Conservation (phyloP, 1,140 invertebrate species). For the Drosophila littoralis region DNA sequence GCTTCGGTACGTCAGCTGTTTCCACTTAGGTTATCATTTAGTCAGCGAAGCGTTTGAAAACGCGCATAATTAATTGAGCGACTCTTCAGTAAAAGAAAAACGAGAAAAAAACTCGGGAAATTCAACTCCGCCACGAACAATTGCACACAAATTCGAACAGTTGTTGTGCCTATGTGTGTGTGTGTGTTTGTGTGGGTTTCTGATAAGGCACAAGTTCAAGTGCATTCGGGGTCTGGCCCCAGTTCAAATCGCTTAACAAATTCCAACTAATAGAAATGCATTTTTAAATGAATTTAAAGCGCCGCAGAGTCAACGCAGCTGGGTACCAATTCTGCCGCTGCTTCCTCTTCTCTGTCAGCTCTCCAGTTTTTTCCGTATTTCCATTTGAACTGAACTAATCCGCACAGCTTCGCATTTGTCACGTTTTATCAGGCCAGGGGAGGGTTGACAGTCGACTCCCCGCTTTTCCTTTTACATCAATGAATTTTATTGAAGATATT, state of each 20-base stretch:
- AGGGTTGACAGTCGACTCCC: slow-evolving; percentile 19
- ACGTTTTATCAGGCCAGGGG: slow-evolving; percentile 47
- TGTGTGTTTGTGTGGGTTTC: not conserved
- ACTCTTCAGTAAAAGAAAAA: slow-evolving; percentile 22
- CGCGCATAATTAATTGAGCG: slow-evolving; percentile 59
- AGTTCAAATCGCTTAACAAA: slow-evolving; percentile 56
- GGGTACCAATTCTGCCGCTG: slow-evolving; percentile 11
- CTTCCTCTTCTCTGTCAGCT: not conserved
- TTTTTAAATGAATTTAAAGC: slow-evolving; percentile 56
- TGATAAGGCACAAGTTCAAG: slow-evolving; percentile 54
- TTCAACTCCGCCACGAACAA: slow-evolving; percentile 36
- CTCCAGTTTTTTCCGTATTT: not conserved
- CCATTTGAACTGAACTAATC: slow-evolving; percentile 36
- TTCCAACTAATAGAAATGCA: slow-evolving; percentile 52
- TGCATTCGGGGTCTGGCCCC: slow-evolving; percentile 30
- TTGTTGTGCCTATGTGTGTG: slow-evolving; percentile 25
- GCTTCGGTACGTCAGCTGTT: not conserved
- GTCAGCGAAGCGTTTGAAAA: slow-evolving; percentile 52
- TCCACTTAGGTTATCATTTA: slow-evolving; percentile 43
- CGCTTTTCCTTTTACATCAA: slow-evolving; percentile 20
- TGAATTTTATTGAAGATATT: slow-evolving; percentile 44
- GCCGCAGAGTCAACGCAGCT: slow-evolving; percentile 35
- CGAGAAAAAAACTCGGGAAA: slow-evolving; percentile 29
- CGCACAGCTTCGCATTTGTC: slow-evolving; percentile 50
- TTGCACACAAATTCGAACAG: slow-evolving; percentile 50